Base-by-base conservation (phyloP, 2,888 invertebrate genomes). In the Sphaerophoria taeniata region DNA sequence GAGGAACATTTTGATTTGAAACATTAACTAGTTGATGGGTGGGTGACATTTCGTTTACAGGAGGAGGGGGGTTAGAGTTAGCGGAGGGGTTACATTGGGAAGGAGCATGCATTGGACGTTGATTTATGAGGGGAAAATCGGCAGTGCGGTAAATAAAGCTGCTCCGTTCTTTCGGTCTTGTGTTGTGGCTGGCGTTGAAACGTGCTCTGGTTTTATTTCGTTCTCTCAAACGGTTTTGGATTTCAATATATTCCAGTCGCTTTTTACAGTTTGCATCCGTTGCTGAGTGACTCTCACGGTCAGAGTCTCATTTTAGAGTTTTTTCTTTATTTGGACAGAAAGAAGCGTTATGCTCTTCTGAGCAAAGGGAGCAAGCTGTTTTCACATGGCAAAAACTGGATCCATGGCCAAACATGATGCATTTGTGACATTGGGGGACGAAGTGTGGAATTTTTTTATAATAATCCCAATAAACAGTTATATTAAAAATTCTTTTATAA, bases 251-350 rank as follows among this genome's bases (percentile, higher is more conserved):
- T 47, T 61, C 45, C 33, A 47, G 33, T 43, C 47, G 45, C 61
- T 61, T 61, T 33, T n/a, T 61, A 61, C 47, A 61, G 14, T 3
- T 34, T 49, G 34, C 51, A 33, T 65, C 65, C 16, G 65, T 65
- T 33, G 49, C 51, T 14, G 49, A 3, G 24, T 67, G 65, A 36
- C 53, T 36, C 53, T 67, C 39, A 51, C 65, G 51, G 53, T 51
- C 51, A 51, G 51, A 51, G n/a, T 51, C 65, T 39, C 65, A 67
- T 67, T 67, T 67, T 12, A 34, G 65, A 51, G 16, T n/a, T 51
- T 67, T 67, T 14, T 67, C 51, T 16, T 4, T 51, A 36, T 67
- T 36, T 4, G 51, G 47, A 34, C 65, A 67, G 36, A 51, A 16
- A 36, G 36, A n/a, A 9, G 12, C 33, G 49, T 34, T 49, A 39